Percentiles rank a stretch among this genome's conserved stretches.
These are phyloP conservation scores for Aythya baeri DNA, from an alignment of 2,113 vertebrate species.

Conservation along the genomic window DNA sequence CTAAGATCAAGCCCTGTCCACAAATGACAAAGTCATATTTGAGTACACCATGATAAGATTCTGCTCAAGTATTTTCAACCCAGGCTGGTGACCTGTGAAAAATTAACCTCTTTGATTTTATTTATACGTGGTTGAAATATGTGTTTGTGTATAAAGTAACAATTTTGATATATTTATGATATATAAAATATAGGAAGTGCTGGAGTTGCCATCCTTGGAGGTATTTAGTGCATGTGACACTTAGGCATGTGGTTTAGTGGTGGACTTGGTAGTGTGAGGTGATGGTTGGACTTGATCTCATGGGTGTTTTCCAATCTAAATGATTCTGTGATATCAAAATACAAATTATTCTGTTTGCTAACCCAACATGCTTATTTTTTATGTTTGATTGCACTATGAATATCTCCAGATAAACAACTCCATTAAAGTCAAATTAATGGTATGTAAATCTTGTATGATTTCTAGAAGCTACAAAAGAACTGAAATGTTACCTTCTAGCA, in stretches of 20 bases:
- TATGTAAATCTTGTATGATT: not conserved
- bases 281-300: too few species aligned
- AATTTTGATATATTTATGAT: not conserved
- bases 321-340: not conserved
- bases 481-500: constrained; percentile 73
- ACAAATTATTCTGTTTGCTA: not conserved
- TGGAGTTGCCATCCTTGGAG: too few species aligned
- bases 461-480: not conserved
- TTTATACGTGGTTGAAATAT: not conserved
- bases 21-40: not conserved
- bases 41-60: not conserved
- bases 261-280: too few species aligned
- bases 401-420: not conserved
- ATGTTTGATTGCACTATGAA: not conserved
- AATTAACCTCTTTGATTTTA: not conserved
- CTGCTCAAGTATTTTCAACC: not conserved
- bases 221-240: too few species aligned
- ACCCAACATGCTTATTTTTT: not conserved
- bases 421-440: not conserved
- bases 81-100: not conserved
- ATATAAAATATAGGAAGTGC: not conserved
- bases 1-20: not conserved
- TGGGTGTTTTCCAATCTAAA: too few species aligned
- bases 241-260: too few species aligned
- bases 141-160: not conserved